Evolutionary conservation across 2,888 invertebrate species (phyloP), one percentile per base, ranked within the genome.

Genomic region (Caenorhabditis drosophilae): DNA sequence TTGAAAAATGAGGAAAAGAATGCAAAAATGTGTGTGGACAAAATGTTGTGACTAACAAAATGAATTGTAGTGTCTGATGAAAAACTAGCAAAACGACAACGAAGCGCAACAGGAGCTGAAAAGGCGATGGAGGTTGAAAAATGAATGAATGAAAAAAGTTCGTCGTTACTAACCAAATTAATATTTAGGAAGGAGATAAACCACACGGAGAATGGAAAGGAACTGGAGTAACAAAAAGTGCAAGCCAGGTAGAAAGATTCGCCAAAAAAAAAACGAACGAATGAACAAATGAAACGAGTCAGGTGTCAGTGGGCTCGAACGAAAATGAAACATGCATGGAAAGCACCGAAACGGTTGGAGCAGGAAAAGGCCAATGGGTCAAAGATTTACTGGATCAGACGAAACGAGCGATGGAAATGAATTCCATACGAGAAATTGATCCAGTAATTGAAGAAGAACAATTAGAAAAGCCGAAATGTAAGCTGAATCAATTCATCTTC

Each of bases 291-390:
- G 9, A 7, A 20, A 41, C 3, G 11, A 4, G 6, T 22, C 25
- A 64, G 64, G 50, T 53, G n/a, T 68, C 67, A n/a, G 67, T 70
- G 2, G 73, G 66, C 6, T 69, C 69, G 26, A 67, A 63, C 27
- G 69, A 69, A 25, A 58, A 38, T 42, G 78, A 81, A 58, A 76
- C 78, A 7, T 38, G 38, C 41, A 35, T 31, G 27, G 63, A 63
- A 18, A 63, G 63, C 15, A 58, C 36, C 41, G 63, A 63, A 18
- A 81, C 81, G n/a, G 79, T 81, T 0, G 81, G 81, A 16, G 53
- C 59, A 25, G 76, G 77, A n/a, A 62, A 76, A 23, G 77, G 80
- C n/a, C 74, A 77, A 59, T 81, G 80, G 81, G 79, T 75, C 7
- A 78, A 79, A 46, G 77, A 78, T 2, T 49, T 76, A 25, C 23